Evolutionary conservation across 2,888 invertebrate species (phyloP).

Genomic region (Trissolcus japonicus): DNA sequence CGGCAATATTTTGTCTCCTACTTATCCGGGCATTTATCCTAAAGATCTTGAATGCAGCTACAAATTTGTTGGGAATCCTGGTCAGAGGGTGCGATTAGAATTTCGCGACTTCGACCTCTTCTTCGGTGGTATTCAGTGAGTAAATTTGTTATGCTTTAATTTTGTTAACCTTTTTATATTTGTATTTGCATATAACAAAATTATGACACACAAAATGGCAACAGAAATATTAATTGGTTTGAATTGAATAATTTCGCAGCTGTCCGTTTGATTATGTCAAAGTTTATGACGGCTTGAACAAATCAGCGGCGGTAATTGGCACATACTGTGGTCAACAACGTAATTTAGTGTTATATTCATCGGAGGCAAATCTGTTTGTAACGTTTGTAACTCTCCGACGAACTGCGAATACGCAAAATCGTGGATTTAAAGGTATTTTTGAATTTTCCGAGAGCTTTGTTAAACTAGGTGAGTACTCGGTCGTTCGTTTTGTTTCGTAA

Average conservation of each 20-base stretch:
- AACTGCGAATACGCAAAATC: constrained; percentile 95
- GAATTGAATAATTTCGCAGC: constrained; percentile 78
- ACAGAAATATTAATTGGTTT: too few relatives aligned
- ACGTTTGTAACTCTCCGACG: constrained; percentile 93
- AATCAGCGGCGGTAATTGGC: constrained; percentile 92
- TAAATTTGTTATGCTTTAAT: too few relatives aligned
- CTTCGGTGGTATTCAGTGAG: constrained; percentile 99
- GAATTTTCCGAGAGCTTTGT: constrained; percentile 99
- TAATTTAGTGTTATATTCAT: constrained; percentile 96
- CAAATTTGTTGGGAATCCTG: constrained; percentile 91
- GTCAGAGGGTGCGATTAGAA: constrained; percentile 94
- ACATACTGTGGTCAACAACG: constrained; percentile 98
- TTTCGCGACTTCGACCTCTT: constrained; percentile 99
- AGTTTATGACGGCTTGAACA: constrained; percentile 95
- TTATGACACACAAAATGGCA: too few relatives aligned
- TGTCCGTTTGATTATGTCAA: constrained; percentile 99
- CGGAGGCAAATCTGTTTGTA: constrained; percentile 92
- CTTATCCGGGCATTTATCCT: constrained; percentile 99
- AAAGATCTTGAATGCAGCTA: constrained; percentile 96
- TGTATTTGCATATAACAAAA: too few relatives aligned
- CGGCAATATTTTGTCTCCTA: constrained; percentile 95
- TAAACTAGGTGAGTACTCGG: constrained; percentile 88
- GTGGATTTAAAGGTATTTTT: constrained; percentile 98
- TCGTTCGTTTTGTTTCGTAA: background rate
- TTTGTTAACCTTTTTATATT: too few relatives aligned